phyloP scores from a whole-genome alignment of 2,797 vertebrate genomes.

The Macropodus opercularis region DNA sequence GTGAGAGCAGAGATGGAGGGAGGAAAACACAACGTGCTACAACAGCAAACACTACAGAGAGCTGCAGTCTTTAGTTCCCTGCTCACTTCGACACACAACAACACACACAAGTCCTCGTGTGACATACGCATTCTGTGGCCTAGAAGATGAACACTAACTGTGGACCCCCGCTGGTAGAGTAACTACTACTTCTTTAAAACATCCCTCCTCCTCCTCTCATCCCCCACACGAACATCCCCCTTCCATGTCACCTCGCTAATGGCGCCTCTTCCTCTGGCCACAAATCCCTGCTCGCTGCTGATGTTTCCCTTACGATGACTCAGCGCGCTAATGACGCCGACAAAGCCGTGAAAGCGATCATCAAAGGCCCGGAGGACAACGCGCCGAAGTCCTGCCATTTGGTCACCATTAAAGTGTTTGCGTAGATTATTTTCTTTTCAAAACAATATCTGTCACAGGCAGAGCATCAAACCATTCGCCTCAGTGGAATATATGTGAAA shows the following conservation, averaged over 20 bases:
- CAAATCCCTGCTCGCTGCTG: conserved; percentile 23
- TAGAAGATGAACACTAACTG: conserved; percentile 15
- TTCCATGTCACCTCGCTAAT: conserved; percentile 46
- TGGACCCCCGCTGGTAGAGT: conserved; percentile 1
- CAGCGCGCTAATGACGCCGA: conserved; percentile 34
- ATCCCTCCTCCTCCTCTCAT: conserved; percentile 1
- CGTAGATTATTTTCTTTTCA: conserved; percentile 42
- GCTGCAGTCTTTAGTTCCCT: conserved; percentile 34
- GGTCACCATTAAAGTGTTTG: conserved; percentile 55
- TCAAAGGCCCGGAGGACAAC: conserved; percentile 36
- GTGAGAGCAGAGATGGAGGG: conserved; percentile 54
- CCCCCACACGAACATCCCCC: conserved; percentile 6
- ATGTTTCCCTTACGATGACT: conserved; percentile 31
- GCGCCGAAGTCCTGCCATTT: conserved; percentile 47
- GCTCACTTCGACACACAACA: conserved; percentile 15
- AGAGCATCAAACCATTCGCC: conserved; percentile 23
- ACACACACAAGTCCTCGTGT: not conserved
- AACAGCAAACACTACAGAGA: conserved; percentile 73
- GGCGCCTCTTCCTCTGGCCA: conserved; percentile 34
- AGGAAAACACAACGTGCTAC: conserved; percentile 50
- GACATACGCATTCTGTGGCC: conserved; percentile 35
- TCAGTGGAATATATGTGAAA: conserved; percentile 21
- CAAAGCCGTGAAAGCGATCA: conserved; percentile 29
- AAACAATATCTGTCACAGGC: conserved; percentile 40
- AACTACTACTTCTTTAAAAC: conserved; percentile 15